phyloP scores from a whole-genome alignment of 2,797 vertebrate genomes.

The Lutjanus argentimaculatus region DNA sequence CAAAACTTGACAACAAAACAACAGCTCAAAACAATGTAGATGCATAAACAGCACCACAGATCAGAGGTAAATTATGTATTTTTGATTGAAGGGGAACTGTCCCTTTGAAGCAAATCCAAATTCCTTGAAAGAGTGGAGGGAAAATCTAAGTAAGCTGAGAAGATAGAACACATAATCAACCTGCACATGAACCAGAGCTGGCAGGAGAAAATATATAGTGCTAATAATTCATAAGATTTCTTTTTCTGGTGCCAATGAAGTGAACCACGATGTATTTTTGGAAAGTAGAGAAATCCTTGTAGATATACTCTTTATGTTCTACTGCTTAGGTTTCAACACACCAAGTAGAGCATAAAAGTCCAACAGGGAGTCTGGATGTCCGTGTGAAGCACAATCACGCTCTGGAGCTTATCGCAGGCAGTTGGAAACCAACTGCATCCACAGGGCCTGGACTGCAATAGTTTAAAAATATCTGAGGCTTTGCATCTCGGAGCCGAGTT shows the following conservation, averaged over 20 bases:
- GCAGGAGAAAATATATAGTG: slow-evolving; percentile 33
- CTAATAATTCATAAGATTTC: slow-evolving; percentile 44
- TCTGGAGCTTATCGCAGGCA: slow-evolving; percentile 55
- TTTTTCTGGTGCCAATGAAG: slow-evolving; percentile 22
- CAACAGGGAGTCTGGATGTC: slow-evolving; percentile 30
- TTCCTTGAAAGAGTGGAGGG: slow-evolving; percentile 20
- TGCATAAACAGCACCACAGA: no score
- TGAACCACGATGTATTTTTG: slow-evolving; percentile 20
- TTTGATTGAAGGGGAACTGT: no score
- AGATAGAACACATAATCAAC: slow-evolving; percentile 32
- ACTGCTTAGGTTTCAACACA: slow-evolving; percentile 23
- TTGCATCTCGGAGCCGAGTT: slow-evolving; percentile 51
- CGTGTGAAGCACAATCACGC: slow-evolving; percentile 48
- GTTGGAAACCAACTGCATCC: slow-evolving; percentile 49
- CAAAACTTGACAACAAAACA: no score
- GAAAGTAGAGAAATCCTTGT: slow-evolving; percentile 14
- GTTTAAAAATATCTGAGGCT: slow-evolving; percentile 56
- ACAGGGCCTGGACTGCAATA: slow-evolving; percentile 24
- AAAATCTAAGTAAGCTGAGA: slow-evolving; percentile 30
- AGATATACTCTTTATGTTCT: slow-evolving; percentile 30
- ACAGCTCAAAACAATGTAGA: no score
- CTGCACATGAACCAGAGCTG: slow-evolving; percentile 39
- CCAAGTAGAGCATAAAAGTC: slow-evolving; percentile 53
- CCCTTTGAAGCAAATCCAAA: slow-evolving; percentile 13
- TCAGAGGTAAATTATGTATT: no score